These are phyloP conservation scores for Leptoclinus maculatus DNA, from an alignment of 2,797 vertebrate species.

Conservation along the genomic window DNA sequence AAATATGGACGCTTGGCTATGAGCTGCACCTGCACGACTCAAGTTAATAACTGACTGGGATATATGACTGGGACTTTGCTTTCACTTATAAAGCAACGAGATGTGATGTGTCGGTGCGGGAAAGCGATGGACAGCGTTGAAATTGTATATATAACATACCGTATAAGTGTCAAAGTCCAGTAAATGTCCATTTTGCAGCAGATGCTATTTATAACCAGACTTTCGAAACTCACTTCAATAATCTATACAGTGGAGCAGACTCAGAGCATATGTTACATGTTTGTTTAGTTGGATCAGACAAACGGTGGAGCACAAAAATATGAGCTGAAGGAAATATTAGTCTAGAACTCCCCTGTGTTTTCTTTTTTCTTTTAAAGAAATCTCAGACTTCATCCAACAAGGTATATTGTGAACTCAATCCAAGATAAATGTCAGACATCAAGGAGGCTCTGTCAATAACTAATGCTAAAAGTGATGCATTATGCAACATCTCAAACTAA, in stretches of 20 bases:
- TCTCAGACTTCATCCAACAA: neutral
- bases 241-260: neutral
- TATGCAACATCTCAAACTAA: conserved; percentile 6
- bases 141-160: neutral
- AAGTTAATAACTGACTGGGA: neutral
- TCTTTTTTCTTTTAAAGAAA: neutral
- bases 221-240: neutral
- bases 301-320: neutral
- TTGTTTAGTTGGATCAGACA: neutral
- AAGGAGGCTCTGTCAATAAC: neutral
- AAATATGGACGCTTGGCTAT: conserved; percentile 31
- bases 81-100: neutral
- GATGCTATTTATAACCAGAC: neutral
- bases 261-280: neutral
- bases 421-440: neutral
- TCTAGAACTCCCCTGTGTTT: neutral
- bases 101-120: neutral
- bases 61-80: neutral
- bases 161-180: neutral
- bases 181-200: neutral
- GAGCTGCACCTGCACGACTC: conserved; percentile 22
- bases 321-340: neutral
- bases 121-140: neutral
- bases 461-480: conserved; percentile 8
- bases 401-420: conserved; percentile 8